Percentiles rank a stretch among this genome's conserved stretches.
These are phyloP conservation scores for Ibidorhyncha struthersii DNA, from an alignment of 2,113 vertebrate species.

Conservation along the genomic window DNA sequence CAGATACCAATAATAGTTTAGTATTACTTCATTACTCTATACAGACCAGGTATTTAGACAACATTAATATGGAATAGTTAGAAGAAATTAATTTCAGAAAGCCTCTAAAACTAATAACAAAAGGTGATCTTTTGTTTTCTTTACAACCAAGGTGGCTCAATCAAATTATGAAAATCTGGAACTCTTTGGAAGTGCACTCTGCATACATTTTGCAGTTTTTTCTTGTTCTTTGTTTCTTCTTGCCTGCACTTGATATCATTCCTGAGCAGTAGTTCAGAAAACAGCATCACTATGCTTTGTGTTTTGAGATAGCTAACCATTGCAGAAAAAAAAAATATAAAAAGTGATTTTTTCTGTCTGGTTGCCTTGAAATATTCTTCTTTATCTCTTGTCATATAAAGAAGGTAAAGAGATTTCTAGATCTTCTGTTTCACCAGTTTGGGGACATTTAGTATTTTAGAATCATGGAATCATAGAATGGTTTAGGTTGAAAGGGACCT, in stretches of 20 bases:
- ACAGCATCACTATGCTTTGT: background rate
- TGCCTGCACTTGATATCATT: background rate
- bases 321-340: background rate
- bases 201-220: background rate
- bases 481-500: too few species aligned
- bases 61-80: background rate
- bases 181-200: background rate
- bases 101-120: background rate
- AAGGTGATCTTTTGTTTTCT: background rate
- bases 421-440: background rate
- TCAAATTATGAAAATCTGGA: background rate
- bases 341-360: background rate
- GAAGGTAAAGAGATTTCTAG: background rate
- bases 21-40: background rate
- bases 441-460: background rate
- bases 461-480: too few species aligned
- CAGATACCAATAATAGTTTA: background rate
- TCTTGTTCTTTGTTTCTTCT: background rate
- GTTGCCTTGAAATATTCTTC: background rate
- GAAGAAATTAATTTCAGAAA: background rate
- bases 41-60: background rate
- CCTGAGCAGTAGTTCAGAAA: background rate
- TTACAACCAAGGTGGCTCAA: background rate
- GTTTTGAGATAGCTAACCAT: background rate
- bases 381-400: background rate